Conservation (phyloP, 2,797 vertebrate genomes). For the Eremophila alpestris region DNA sequence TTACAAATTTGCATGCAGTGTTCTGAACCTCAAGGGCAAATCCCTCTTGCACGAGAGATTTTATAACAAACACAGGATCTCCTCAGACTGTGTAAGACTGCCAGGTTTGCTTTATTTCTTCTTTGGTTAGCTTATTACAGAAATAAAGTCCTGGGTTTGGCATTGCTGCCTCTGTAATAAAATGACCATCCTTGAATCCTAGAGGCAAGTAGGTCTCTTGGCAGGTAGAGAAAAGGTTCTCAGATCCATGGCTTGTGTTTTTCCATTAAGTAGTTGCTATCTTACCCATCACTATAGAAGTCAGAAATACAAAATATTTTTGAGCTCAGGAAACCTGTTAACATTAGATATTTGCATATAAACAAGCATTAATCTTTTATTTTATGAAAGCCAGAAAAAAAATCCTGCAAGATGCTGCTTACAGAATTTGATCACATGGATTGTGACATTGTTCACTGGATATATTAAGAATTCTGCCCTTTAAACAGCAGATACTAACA, state of each 20-base stretch:
- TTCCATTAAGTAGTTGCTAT: not conserved
- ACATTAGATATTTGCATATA: not conserved
- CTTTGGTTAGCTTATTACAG: not conserved
- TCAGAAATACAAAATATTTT: not conserved
- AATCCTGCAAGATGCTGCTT: not conserved
- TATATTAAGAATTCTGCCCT: not conserved
- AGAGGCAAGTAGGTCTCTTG: not conserved
- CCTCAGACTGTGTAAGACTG: not conserved
- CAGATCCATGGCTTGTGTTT: not conserved
- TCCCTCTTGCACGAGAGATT: not conserved
- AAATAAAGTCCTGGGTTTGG: not conserved
- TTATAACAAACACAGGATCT: not conserved
- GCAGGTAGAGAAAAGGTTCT: not conserved
- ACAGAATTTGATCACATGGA: not conserved
- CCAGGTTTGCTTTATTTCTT: not conserved
- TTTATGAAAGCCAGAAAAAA: not conserved
- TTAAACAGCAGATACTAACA: not conserved
- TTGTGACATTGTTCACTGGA: not conserved
- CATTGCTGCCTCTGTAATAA: not conserved
- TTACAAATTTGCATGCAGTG: not conserved
- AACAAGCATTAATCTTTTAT: not conserved
- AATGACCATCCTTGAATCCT: not conserved
- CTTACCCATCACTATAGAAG: not conserved
- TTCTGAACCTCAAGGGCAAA: constrained; percentile 28
- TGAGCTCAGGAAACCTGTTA: not conserved